These are phyloP conservation scores for Eriocheir sinensis DNA, from an alignment of 1,140 invertebrate genomes.

Conservation along the genomic window DNA sequence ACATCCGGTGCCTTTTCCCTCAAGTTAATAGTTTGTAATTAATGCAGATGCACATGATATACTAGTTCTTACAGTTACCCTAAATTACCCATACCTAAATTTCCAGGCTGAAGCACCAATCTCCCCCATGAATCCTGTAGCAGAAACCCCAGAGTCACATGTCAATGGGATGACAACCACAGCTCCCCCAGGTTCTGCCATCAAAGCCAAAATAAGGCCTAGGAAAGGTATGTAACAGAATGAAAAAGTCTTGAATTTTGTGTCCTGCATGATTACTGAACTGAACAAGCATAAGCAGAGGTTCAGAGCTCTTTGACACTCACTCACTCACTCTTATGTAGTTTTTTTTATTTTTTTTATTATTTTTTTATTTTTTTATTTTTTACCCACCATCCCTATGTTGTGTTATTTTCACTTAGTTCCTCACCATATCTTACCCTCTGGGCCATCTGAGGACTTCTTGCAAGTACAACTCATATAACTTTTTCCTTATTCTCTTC, in stretches of 20 bases:
- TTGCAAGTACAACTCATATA: too few relatives aligned
- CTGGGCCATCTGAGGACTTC: too few relatives aligned
- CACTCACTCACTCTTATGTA: neutral
- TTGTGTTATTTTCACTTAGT: too few relatives aligned
- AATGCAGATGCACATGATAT: neutral
- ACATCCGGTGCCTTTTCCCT: neutral
- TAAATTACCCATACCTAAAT: neutral
- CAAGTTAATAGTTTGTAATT: neutral
- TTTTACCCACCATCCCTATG: too few relatives aligned
- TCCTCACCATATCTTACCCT: too few relatives aligned
- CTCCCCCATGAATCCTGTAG: conserved; percentile 73
- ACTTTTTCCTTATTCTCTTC: too few relatives aligned
- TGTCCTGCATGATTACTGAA: neutral
- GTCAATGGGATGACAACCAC: conserved; percentile 72
- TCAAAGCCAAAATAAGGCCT: conserved; percentile 69
- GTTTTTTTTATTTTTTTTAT: neutral
- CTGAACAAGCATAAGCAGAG: neutral
- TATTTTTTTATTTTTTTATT: neutral
- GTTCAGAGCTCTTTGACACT: neutral
- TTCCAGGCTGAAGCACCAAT: conserved; percentile 34
- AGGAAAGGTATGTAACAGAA: conserved; percentile 68
- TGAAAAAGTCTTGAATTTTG: neutral
- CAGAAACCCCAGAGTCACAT: conserved; percentile 73
- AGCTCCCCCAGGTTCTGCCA: conserved; percentile 57
- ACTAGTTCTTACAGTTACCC: neutral